Evolutionary conservation across 2,888 invertebrate species (phyloP).

Genomic region (Phyllotreta cruciferae): DNA sequence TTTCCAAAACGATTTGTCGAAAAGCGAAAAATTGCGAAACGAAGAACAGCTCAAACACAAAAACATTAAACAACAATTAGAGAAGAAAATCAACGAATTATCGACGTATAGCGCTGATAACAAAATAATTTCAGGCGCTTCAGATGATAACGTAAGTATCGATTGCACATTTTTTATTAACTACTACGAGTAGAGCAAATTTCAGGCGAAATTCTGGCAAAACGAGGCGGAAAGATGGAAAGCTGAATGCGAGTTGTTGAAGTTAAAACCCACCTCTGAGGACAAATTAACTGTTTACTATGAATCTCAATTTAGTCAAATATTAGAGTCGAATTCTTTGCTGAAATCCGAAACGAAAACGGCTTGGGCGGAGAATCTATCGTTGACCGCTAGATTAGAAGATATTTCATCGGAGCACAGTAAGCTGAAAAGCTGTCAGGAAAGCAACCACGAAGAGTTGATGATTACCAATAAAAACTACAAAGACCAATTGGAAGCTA

Average conservation of each 20-base stretch:
- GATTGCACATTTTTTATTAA: too few relatives aligned
- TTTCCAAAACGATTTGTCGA: conserved; percentile 62
- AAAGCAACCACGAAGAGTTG: conserved; percentile 71
- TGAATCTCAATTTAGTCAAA: conserved; percentile 53
- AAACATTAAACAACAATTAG: conserved; percentile 42
- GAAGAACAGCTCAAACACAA: conserved; percentile 67
- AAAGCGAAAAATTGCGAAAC: conserved; percentile 63
- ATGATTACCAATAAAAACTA: conserved; percentile 70
- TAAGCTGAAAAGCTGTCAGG: conserved; percentile 64
- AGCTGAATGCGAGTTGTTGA: conserved; percentile 72
- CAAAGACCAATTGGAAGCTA: conserved; percentile 74
- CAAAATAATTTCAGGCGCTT: conserved; percentile 37
- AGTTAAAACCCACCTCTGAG: conserved; percentile 54
- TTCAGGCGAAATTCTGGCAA: conserved; percentile 58
- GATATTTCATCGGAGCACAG: conserved; percentile 61
- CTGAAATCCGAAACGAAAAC: conserved; percentile 54
- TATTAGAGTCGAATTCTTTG: conserved; percentile 52
- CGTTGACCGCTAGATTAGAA: conserved; percentile 62
- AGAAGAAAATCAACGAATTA: conserved; percentile 41
- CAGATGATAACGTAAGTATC: conserved; percentile 42
- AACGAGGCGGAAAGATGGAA: conserved; percentile 78
- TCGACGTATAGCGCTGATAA: conserved; percentile 29
- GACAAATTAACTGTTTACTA: conserved; percentile 56
- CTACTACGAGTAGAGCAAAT: background rate
- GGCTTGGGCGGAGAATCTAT: conserved; percentile 56